Conservation (phyloP, 2,797 vertebrate genomes). For the Chaetophractus vellerosus region DNA sequence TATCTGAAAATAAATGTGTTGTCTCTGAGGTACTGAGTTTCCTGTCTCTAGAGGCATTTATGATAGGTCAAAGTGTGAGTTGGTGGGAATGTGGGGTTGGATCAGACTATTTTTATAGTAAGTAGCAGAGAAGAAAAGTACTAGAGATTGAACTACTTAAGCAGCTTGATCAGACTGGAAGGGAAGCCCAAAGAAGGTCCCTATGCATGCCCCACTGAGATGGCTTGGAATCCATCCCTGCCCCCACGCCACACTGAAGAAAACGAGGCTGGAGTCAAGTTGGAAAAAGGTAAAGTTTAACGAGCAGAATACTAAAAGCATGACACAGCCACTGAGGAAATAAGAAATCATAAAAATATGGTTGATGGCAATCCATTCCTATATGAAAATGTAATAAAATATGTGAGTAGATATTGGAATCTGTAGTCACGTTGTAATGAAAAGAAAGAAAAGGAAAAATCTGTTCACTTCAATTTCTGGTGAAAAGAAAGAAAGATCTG, state of each 20-base stretch:
- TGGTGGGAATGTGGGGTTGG: background rate
- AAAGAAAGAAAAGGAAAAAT: conserved; percentile 14
- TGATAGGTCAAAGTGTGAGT: background rate
- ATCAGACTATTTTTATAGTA: conserved; percentile 10
- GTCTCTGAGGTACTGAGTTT: background rate
- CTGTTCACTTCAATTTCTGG: conserved; percentile 26
- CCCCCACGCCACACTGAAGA: background rate
- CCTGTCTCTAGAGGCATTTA: background rate
- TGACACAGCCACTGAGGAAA: background rate
- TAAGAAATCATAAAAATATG: conserved; percentile 55
- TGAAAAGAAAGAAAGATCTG: background rate
- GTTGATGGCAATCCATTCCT: background rate
- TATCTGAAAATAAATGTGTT: background rate
- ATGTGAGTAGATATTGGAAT: background rate
- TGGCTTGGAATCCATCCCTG: background rate
- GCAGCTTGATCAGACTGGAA: background rate
- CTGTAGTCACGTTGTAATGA: conserved; percentile 10
- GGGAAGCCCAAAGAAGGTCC: background rate
- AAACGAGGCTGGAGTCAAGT: background rate
- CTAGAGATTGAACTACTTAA: conserved; percentile 29
- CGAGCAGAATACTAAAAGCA: background rate
- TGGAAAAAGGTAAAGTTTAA: background rate
- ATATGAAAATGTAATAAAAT: conserved; percentile 49
- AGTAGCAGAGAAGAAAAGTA: conserved; percentile 45
- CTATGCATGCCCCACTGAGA: background rate